phyloP scores from a whole-genome alignment of 2,888 invertebrate species.

The Synergus itoensis region DNA sequence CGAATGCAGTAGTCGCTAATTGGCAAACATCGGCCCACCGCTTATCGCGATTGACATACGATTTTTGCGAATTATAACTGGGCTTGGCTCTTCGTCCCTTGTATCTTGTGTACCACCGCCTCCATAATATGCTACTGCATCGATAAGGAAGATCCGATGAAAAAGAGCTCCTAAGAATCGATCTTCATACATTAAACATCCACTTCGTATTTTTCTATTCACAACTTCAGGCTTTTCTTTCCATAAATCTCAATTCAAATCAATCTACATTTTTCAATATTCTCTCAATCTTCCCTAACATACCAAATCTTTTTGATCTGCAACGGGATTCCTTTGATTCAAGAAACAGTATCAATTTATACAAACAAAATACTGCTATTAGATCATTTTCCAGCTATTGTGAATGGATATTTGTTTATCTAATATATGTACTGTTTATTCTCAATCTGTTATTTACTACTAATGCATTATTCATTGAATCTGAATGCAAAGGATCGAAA shows the following conservation, averaged over 20 bases:
- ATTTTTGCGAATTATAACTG: slow-evolving; percentile 69
- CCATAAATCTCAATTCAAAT: background rate
- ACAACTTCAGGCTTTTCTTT: background rate
- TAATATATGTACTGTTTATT: background rate
- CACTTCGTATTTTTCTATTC: background rate
- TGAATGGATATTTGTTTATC: background rate
- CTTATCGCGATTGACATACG: slow-evolving; percentile 70
- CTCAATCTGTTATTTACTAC: background rate
- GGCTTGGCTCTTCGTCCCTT: slow-evolving; percentile 22
- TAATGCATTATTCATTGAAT: background rate
- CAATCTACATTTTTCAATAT: background rate
- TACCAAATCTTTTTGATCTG: background rate
- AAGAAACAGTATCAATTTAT: no score
- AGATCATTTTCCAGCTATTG: no score
- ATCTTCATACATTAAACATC: slow-evolving; percentile 28
- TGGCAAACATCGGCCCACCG: slow-evolving; percentile 71
- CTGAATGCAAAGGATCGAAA: slow-evolving; percentile 5
- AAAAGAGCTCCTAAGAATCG: slow-evolving; percentile 1
- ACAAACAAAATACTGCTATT: no score
- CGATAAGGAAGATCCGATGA: slow-evolving; percentile 22
- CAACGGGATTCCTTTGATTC: no score
- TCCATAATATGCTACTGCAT: slow-evolving; percentile 13
- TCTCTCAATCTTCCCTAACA: background rate
- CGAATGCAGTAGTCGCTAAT: slow-evolving; percentile 61
- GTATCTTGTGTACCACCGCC: slow-evolving; percentile 7